Conservation (phyloP, 2,888 invertebrate species). For the Dolichopus griseipennis region DNA sequence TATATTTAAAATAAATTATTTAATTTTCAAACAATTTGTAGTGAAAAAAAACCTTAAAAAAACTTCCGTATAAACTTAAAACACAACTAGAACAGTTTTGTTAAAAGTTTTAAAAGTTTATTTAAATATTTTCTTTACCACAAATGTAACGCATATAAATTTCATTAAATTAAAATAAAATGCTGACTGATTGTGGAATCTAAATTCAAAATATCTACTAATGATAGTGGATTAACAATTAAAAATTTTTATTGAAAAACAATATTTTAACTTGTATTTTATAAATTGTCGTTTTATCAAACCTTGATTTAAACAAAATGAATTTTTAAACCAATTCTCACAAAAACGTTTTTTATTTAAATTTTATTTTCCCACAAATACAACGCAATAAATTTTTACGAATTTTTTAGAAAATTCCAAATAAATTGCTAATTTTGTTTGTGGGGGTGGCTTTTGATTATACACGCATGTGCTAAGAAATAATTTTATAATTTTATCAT, state of each 20-base stretch:
- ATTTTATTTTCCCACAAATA: not conserved
- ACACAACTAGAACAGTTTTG: not conserved
- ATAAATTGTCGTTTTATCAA: not conserved
- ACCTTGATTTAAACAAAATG: not conserved
- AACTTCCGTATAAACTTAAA: not conserved
- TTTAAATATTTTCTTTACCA: not conserved
- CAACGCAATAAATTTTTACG: not conserved
- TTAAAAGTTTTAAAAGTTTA: not conserved
- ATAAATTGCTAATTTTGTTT: not conserved
- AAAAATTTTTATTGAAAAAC: no score
- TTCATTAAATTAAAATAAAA: not conserved
- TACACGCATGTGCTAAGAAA: no score
- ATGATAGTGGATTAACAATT: no score
- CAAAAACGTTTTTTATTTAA: not conserved
- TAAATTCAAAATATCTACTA: no score
- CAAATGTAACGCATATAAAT: not conserved
- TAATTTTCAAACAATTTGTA: not conserved
- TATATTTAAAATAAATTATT: not conserved
- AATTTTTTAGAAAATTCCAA: not conserved
- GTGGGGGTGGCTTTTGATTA: no score
- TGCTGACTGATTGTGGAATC: not conserved
- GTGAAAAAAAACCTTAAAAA: not conserved
- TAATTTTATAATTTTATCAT: no score
- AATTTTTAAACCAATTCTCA: not conserved
- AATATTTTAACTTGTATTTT: no score